Base-by-base conservation (phyloP, 2,113 vertebrate species). In the Charadrius vociferus region DNA sequence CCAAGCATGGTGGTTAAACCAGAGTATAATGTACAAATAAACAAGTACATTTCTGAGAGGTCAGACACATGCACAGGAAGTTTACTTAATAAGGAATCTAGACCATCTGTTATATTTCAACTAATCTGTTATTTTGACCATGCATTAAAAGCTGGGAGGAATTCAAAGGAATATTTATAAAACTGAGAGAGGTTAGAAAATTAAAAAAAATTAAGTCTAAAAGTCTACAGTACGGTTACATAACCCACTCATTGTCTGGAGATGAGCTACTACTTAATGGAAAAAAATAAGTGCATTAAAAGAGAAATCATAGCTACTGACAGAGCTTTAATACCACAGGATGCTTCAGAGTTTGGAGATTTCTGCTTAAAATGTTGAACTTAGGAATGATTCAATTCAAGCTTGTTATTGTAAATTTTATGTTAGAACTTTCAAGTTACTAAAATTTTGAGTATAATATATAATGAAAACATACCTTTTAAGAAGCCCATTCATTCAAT, bases 11-110 rank as follows among this genome's bases (percentile, higher is more conserved):
- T 47, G 3, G 30, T 68, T 79, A 89, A 91, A 26, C 10, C 36
- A 86, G 20, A 86, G 62, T 67, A 74, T 29, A 77, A 92, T 29
- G 45, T 20, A 81, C 12, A 95, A 90, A 93, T 88, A 95, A 96
- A 96, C 78, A 93, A 93, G 20, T 37, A 85, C 45, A 92, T 82
- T 87, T 91, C 79, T 94, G 49, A 90, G 81, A 66, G 27, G 70
- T 94, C 90, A 96, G 27, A 77, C 14, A 77, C 32, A 90, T 14
- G 22, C 50, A 90, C 56, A 59, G 65, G 55, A 41, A 67, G 81
- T 93, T 96, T 95, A 95, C 78, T 87, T 91, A 90, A 62, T 49
- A 85, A 65, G 12, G 55, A 87, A 68, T 71, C 39, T 68, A 59
- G 43, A 79, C 39, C 81, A 90, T 85, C 78, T 96, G 92, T 63